Base-by-base conservation (phyloP, 2,888 invertebrate genomes). In the Chymomyza procnemis region DNA sequence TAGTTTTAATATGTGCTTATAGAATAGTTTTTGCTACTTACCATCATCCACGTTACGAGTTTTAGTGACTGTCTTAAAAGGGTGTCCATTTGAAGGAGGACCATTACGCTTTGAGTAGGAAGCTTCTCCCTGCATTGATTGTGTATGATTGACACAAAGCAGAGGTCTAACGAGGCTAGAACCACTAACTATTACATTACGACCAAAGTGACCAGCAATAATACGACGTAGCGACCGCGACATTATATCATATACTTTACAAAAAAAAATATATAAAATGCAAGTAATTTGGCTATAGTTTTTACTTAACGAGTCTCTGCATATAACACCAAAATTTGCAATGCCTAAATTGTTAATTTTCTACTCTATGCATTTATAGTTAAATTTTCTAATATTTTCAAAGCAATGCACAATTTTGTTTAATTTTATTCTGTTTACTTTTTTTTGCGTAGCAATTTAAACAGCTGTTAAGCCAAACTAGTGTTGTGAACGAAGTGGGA, bases 171-270 rank as follows among this genome's bases (percentile, higher is more conserved):
- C 52, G 19, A 26, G 6, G 26, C 26, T 26, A 8, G 26, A 26
- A 26, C 26, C 26, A 26, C 46, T 6, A 12, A 19, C 19, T 18
- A 6, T 2, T 5, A 22, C 34, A 16, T 54, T n/a, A 41, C 41
- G 30, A 62, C 48, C 67, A 50, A 52, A 59, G n/a, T 18, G 67
- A 48, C 54, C 19, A 70, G 21, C 59, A 41, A 41, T 41, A 41
- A 81, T 66, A 46, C 84, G 78, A 66, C 68, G 73, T 56, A 83
- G 41, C 12, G 85, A 61, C n/a, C 84, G 84, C 57, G 86, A 85
- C 83, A 79, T 68, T 85, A 83, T 85, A 85, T 85, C 84, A 84
- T 57, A 74, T 69, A 8, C 26, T 26, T 1, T 67, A 69, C 66
- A 64, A 18, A 63, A 76, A n/a, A n/a, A n/a, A n/a, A n/a, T n/a